phyloP scores from a whole-genome alignment of 2,797 vertebrate genomes.

The Phoxinus dragarum region DNA sequence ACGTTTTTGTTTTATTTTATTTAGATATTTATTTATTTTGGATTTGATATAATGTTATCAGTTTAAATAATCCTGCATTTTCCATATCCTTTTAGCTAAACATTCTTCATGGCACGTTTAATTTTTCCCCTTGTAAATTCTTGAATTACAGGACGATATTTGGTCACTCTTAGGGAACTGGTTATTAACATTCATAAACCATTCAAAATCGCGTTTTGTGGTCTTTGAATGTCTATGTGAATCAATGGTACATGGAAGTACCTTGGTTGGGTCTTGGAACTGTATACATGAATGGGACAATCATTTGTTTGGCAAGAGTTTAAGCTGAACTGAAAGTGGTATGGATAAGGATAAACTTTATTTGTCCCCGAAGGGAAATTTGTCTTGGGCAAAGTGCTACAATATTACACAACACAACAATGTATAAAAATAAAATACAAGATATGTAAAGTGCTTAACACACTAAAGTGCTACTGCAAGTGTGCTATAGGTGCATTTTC shows the following conservation, averaged over 20 bases:
- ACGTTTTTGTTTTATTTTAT: background rate
- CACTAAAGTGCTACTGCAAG: too few relatives aligned
- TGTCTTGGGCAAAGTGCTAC: too few relatives aligned
- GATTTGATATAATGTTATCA: background rate
- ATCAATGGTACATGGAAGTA: constrained; percentile 1
- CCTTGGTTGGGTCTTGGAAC: constrained; percentile 6
- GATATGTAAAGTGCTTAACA: too few relatives aligned
- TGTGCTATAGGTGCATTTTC: too few relatives aligned
- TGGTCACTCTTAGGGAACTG: background rate
- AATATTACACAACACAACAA: too few relatives aligned
- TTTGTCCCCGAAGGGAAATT: too few relatives aligned
- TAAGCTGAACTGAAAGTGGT: constrained; percentile 91
- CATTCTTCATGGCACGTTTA: background rate
- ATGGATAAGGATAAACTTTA: too few relatives aligned
- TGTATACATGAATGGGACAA: constrained; percentile 23
- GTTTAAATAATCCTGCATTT: background rate
- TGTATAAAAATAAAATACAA: too few relatives aligned
- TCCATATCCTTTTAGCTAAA: background rate
- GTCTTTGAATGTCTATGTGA: background rate
- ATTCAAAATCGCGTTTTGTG: background rate
- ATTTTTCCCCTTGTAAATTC: background rate
- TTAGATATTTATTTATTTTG: background rate
- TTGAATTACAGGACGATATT: background rate
- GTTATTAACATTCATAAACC: background rate
- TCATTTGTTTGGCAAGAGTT: constrained; percentile 72